phyloP scores from a whole-genome alignment of 1,140 invertebrate genomes.

The Steinernema khuongi region DNA sequence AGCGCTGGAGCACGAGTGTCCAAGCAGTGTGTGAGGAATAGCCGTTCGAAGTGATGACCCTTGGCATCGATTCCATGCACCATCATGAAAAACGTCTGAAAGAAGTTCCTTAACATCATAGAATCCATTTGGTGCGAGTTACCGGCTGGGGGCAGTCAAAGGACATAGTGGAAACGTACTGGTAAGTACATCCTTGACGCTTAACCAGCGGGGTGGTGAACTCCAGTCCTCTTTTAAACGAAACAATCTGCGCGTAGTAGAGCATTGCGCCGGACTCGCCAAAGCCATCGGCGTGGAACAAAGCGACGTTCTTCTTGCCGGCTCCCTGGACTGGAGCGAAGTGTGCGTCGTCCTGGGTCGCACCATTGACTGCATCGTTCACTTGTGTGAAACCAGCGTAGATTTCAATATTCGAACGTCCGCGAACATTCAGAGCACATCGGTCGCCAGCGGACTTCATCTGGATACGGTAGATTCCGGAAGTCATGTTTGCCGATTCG shows the following conservation, averaged over 20 bases:
- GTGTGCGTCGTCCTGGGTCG: constrained; percentile 21
- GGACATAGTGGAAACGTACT: not conserved
- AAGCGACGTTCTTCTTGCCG: constrained; percentile 17
- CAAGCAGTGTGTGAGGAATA: not conserved
- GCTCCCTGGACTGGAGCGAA: constrained; percentile 18
- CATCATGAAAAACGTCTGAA: not conserved
- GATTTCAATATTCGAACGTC: constrained; percentile 30
- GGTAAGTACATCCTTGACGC: not conserved
- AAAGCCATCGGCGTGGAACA: constrained; percentile 28
- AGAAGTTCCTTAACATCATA: not conserved
- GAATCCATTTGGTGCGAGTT: not conserved
- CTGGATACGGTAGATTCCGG: constrained; percentile 27
- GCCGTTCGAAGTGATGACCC: not conserved
- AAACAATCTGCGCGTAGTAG: not conserved
- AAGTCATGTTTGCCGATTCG: constrained; percentile 21
- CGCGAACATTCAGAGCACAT: constrained; percentile 24
- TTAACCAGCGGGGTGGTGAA: not conserved
- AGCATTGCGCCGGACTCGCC: not conserved
- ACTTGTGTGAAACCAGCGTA: constrained; percentile 27
- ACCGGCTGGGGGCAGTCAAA: not conserved
- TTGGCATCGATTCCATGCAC: not conserved
- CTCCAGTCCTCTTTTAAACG: not conserved
- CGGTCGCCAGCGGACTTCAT: not conserved
- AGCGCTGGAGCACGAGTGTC: not conserved
- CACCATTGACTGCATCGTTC: constrained; percentile 1